These are phyloP conservation scores for Sebastes fasciatus DNA, from an alignment of 2,113 vertebrate species.

Conservation along the genomic window DNA sequence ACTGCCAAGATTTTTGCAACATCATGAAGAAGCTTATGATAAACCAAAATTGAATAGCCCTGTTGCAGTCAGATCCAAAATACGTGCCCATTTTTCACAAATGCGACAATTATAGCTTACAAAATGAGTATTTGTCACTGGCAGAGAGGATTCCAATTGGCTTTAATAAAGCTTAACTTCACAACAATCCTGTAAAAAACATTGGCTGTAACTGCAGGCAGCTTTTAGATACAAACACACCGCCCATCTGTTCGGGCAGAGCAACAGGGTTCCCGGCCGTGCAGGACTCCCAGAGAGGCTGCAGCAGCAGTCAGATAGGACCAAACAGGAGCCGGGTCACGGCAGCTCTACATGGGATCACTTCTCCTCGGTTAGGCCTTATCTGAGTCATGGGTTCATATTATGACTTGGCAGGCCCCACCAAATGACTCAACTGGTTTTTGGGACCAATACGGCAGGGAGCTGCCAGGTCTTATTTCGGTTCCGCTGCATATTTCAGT, in stretches of 20 bases:
- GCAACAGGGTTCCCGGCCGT: conserved; percentile 32
- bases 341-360: conserved; percentile 57
- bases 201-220: conserved; percentile 16
- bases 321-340: conserved; percentile 45
- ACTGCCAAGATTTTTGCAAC: neutral
- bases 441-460: conserved; percentile 63
- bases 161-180: conserved; percentile 13
- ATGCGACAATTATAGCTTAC: neutral
- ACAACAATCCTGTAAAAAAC: conserved; percentile 34
- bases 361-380: conserved; percentile 58
- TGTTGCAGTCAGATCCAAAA: neutral
- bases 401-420: conserved; percentile 67
- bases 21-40: conserved; percentile 15
- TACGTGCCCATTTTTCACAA: conserved; percentile 12
- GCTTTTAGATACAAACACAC: conserved; percentile 16
- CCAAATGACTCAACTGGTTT: conserved; percentile 71
- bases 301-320: conserved; percentile 28
- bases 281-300: conserved; percentile 31
- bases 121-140: neutral
- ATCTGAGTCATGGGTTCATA: conserved; percentile 70
- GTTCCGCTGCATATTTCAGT: conserved; percentile 74
- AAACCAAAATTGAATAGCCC: neutral
- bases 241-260: conserved; percentile 18
- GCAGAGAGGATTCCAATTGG: conserved; percentile 8
- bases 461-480: conserved; percentile 75